Evolutionary conservation across 2,888 invertebrate genomes (phyloP).

Genomic region (Caenorhabditis sp.): DNA sequence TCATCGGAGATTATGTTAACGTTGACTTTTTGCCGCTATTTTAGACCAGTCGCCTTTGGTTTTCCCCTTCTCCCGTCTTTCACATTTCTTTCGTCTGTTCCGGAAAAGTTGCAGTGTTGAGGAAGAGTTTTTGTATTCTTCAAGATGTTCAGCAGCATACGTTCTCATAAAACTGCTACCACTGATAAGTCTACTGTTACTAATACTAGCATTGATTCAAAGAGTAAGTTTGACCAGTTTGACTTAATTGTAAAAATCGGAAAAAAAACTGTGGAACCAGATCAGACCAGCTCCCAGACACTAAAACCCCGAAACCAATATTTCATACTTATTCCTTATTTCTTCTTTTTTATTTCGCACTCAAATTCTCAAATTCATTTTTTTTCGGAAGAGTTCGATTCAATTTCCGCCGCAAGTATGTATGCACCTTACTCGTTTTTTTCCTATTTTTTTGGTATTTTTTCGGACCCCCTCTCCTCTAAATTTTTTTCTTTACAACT

Average conservation of each 20-base stretch:
- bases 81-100: slow-evolving; percentile 5
- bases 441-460: neutral
- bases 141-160: slow-evolving; percentile 49
- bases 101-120: slow-evolving; percentile 34
- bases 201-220: slow-evolving; percentile 34
- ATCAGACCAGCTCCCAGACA: neutral
- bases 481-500: no score
- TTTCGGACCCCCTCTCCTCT: slow-evolving; percentile 24
- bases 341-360: neutral
- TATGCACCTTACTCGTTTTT: slow-evolving; percentile 3
- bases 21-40: slow-evolving; percentile 49
- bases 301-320: slow-evolving; percentile 30
- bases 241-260: no score
- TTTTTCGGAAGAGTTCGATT: slow-evolving; percentile 49
- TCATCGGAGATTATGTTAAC: slow-evolving; percentile 63
- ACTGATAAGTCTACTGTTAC: slow-evolving; percentile 48
- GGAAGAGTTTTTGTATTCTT: neutral
- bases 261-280: no score
- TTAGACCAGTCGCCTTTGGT: slow-evolving; percentile 4
- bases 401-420: slow-evolving; percentile 27
- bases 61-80: slow-evolving; percentile 7
- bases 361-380: slow-evolving; percentile 31
- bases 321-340: slow-evolving; percentile 37
- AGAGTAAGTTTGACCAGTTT: slow-evolving; percentile 40
- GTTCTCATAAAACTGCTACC: slow-evolving; percentile 39